phyloP scores from a whole-genome alignment of 2,888 invertebrate genomes.

The Xylota sylvarum region DNA sequence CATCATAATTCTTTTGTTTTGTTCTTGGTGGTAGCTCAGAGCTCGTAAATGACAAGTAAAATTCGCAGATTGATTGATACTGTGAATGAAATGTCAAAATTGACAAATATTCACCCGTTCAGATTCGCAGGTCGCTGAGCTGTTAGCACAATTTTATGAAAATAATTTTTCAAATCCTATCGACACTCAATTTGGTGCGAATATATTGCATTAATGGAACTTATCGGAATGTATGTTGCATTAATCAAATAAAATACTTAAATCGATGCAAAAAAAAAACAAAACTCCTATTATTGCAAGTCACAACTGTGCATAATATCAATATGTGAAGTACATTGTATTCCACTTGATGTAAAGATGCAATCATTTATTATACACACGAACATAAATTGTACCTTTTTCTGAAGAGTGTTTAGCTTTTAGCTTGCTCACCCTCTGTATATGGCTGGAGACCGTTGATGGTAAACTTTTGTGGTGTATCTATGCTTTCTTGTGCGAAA shows the following conservation, averaged over 20 bases:
- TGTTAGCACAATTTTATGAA: too few relatives aligned
- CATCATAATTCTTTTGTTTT: too few relatives aligned
- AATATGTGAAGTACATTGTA: conserved; percentile 24
- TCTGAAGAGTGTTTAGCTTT: conserved; percentile 40
- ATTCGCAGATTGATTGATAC: too few relatives aligned
- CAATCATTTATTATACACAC: conserved; percentile 56
- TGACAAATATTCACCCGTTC: too few relatives aligned
- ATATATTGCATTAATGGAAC: too few relatives aligned
- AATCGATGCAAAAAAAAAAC: conserved; percentile 12
- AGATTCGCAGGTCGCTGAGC: too few relatives aligned
- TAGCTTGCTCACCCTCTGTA: conserved; percentile 19
- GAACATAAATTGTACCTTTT: conserved; percentile 41
- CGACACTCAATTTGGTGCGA: background rate
- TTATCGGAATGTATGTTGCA: background rate
- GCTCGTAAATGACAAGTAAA: too few relatives aligned
- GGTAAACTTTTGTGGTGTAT: conserved; percentile 48
- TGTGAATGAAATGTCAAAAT: too few relatives aligned
- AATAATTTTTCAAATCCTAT: too few relatives aligned
- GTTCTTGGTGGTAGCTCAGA: too few relatives aligned
- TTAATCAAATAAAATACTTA: conserved; percentile 10
- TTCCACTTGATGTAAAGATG: conserved; percentile 51
- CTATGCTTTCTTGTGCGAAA: conserved; percentile 39
- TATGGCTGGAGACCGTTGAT: conserved; percentile 28
- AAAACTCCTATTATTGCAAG: conserved; percentile 26
- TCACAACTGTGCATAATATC: conserved; percentile 29